These are phyloP conservation scores for Tetrapedia diversipes DNA, from an alignment of 2,888 invertebrate species.

Conservation along the genomic window DNA sequence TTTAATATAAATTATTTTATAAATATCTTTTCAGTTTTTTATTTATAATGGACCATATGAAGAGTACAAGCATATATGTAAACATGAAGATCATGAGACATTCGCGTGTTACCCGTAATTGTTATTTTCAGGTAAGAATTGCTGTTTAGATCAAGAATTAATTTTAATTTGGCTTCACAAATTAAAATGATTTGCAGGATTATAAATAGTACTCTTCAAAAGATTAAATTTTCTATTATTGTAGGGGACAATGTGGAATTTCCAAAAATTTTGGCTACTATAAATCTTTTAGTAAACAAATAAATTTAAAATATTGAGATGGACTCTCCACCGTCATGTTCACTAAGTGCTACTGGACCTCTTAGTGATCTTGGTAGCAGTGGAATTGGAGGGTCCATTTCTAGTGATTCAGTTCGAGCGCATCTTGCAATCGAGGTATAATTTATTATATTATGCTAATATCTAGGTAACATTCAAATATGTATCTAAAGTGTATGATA, in stretches of 20 bases:
- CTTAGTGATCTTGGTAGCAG: constrained; percentile 91
- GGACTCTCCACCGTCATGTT: constrained; percentile 91
- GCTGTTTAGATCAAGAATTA: not conserved
- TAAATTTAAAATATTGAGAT: constrained; percentile 81
- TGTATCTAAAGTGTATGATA: not conserved
- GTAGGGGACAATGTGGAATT: constrained; percentile 76
- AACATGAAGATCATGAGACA: constrained; percentile 63
- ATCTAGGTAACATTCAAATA: not conserved
- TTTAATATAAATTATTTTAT: constrained; percentile 9
- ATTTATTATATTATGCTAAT: not conserved
- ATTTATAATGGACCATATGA: constrained; percentile 74
- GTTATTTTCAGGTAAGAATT: constrained; percentile 72
- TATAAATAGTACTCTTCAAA: too few species aligned
- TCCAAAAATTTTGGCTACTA: constrained; percentile 70
- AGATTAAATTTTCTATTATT: constrained; percentile 27
- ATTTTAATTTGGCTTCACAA: not conserved
- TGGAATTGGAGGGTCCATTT: constrained; percentile 89
- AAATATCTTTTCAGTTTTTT: constrained; percentile 51
- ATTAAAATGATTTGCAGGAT: not conserved
- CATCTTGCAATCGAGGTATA: constrained; percentile 88
- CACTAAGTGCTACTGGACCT: constrained; percentile 89
- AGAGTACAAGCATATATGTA: constrained; percentile 67
- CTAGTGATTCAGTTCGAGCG: constrained; percentile 89
- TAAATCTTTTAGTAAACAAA: constrained; percentile 60
- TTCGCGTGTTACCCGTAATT: constrained; percentile 66